Evolutionary conservation across 1,140 invertebrate genomes (phyloP), one percentile per base, ranked within the genome.

Genomic region (Drosophila sp.): DNA sequence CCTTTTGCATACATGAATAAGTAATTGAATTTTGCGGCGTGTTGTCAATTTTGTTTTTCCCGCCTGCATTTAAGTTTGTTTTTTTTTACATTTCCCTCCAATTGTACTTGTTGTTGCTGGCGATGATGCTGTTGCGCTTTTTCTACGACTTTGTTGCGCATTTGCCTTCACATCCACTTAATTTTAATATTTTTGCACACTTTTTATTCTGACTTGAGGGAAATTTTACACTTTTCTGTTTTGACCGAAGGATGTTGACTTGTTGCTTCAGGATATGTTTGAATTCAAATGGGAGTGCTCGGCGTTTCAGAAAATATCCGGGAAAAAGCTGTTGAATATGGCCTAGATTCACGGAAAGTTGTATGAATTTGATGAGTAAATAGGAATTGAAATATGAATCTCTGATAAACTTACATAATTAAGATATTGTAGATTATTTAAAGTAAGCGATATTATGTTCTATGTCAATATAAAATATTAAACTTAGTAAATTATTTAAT

Each of bases 11-110:
- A 86, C 83, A 86, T 86, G 82, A 86, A 86, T 86, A 86, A 72
- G 79, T 86, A 86, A 86, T 86, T 86, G 78, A 86, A 86, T 86
- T 86, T 79, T 86, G 82, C 82, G 82, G 82, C 82, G 75, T 76
- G 82, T 87, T 86, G 82, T 86, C 82, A 82, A 86, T 86, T 87
- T 82, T 76, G 82, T 82, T 81, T 87, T 87, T 87, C 75, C 82
- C 78, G 81, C 81, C 81, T 72, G 81, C 81, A 65, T 64, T 77
- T 80, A 25, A 77, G 57, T 18, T 40, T 14, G 27, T 46, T 34
- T 43, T 36, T 54, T 53, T 57, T 36, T 32, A 46, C 29, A 32
- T 38, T 34, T 54, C 40, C 29, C 32, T 45, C 25, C 36, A 45
- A 27, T 18, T 41, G 2, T 16, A 25, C 36, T 51, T 72, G 27